These are phyloP conservation scores for Platalea minor DNA, from an alignment of 2,797 vertebrate genomes.

Conservation along the genomic window DNA sequence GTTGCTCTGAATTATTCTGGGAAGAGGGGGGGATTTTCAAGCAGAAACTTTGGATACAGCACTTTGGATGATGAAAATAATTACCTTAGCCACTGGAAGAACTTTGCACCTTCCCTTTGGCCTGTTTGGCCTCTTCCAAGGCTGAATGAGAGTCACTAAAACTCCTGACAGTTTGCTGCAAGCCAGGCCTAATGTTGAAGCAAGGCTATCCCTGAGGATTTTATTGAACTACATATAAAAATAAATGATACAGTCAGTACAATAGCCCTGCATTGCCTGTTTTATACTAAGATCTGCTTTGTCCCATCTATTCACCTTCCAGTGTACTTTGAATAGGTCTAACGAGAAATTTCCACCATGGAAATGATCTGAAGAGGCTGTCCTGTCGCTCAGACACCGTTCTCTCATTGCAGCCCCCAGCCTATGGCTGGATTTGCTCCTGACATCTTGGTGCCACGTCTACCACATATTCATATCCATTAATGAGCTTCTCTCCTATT, in stretches of 20 bases:
- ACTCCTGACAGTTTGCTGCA: not conserved
- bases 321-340: not conserved
- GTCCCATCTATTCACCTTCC: not conserved
- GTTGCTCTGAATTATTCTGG: not conserved
- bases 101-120: not conserved
- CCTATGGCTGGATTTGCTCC: not conserved
- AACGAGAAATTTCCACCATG: not conserved
- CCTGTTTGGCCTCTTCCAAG: not conserved
- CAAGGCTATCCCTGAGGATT: not conserved
- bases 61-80: not conserved
- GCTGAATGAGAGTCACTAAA: not conserved
- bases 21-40: not conserved
- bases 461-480: not conserved
- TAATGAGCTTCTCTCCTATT: conserved; percentile 22
- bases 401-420: not conserved
- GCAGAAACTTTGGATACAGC: not conserved
- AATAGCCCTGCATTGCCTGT: not conserved
- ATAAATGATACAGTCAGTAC: not conserved
- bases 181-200: not conserved
- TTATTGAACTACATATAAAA: not conserved
- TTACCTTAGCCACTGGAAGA: not conserved
- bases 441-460: not conserved
- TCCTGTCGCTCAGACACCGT: not conserved
- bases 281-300: not conserved
- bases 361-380: not conserved